A percentile compares a stretch with the other conserved stretches of the same genome.
Evolutionary conservation across 2,888 invertebrate species (phyloP).

Genomic region (Cotesia congregata): DNA sequence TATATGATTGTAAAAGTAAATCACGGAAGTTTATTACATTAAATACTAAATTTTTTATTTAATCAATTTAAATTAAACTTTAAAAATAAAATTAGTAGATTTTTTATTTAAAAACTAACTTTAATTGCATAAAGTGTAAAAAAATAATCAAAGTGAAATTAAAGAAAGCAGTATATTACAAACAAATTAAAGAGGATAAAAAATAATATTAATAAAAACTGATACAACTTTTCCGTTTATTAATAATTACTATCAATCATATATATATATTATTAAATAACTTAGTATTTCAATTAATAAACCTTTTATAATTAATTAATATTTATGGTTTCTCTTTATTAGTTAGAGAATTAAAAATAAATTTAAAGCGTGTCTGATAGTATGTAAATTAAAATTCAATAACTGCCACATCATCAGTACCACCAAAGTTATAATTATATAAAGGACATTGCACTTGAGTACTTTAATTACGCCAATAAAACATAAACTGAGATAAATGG

Average conservation of each 20-base stretch:
- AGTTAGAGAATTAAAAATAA: background rate
- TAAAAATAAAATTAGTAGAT: background rate
- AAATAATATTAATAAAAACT: background rate
- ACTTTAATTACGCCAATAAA: conserved; percentile 31
- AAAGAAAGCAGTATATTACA: background rate
- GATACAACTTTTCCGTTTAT: conserved; percentile 13
- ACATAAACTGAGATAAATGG: conserved; percentile 37
- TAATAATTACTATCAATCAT: background rate
- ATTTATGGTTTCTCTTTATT: background rate
- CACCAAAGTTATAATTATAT: background rate
- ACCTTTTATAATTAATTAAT: background rate
- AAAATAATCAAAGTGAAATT: background rate
- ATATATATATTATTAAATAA: background rate
- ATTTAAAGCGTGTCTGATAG: conserved; percentile 16
- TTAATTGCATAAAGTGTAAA: background rate
- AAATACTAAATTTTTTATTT: too few relatives aligned
- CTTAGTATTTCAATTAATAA: background rate
- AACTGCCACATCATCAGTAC: background rate
- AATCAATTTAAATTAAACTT: too few relatives aligned
- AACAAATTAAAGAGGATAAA: background rate
- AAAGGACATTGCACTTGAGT: conserved; percentile 27
- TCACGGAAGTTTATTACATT: too few relatives aligned
- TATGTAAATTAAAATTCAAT: background rate
- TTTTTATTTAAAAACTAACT: background rate
- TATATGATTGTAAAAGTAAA: background rate